Evolutionary conservation across 2,113 vertebrate species (phyloP), one percentile per base, ranked within the genome.

Genomic region (Gulo gulo): DNA sequence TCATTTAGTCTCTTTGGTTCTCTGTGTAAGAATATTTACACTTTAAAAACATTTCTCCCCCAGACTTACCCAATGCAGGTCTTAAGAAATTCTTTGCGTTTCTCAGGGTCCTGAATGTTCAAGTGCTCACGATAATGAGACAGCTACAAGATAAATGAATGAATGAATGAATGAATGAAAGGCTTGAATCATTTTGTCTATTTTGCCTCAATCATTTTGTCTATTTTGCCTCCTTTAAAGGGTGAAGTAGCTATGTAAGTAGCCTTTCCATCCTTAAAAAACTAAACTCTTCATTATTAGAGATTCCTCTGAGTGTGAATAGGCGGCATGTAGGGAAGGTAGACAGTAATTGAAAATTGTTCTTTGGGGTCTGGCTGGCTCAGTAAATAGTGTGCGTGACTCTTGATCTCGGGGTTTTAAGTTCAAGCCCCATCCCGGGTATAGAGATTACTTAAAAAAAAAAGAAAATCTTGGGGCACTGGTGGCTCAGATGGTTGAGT

Each of bases 71-170:
- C 98, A 95, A 99, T 98, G 97, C 99, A 99, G 97, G 97, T 99
- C 98, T 99, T 99, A 94, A 99, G 99, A 98, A 99, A 99, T 97
- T 99, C 99, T 97, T 99, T 99, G 94, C 98, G 99, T 98, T 99
- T 99, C 83, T 99, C 99, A 55, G 99, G 99, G 96, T 99, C 99
- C 78, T 99, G 98, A 95, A 99, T 99, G 96, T 93, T 99, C 97
- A 99, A 98, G 97, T 99, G 99, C 52, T 99, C 99, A 97, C 98
- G 99, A 97, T 99, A 99, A 97, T 99, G 99, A 47, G 99, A 99
- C 71, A 99, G 98, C 99, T 99, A 97, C 47, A 97, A 82, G 59
- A 97, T 97, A 79, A 65, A 23, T 7, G 0, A 55, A 55, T 4
- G 52, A 52, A 52, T 16, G 5, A 55, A 55, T 4, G 21, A 57